These are phyloP conservation scores for Erebia aethiops DNA, from an alignment of 2,888 invertebrate genomes.

Conservation along the genomic window DNA sequence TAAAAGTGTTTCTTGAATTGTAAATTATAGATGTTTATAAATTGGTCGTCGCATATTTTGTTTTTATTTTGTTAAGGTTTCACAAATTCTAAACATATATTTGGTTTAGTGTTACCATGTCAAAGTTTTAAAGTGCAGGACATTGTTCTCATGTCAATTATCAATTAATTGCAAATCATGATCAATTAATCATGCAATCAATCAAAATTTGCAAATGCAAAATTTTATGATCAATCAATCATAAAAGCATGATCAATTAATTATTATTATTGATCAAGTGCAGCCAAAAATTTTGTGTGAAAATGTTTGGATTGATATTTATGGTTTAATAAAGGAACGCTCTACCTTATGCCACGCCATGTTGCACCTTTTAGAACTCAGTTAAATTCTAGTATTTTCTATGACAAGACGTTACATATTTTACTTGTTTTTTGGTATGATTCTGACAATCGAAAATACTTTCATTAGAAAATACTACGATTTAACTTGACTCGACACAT, in stretches of 20 bases:
- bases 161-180: too few species aligned
- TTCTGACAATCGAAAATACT: not conserved
- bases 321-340: not conserved
- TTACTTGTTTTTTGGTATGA: not conserved
- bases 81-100: slow-evolving; percentile 19
- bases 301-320: not conserved
- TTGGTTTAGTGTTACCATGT: slow-evolving; percentile 8
- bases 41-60: slow-evolving; percentile 55
- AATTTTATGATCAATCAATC: too few species aligned
- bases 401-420: not conserved
- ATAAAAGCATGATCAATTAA: too few species aligned
- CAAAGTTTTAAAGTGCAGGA: not conserved
- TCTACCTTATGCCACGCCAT: not conserved
- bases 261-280: not conserved
- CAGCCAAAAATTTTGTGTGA: not conserved
- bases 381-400: not conserved
- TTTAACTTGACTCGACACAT: not conserved
- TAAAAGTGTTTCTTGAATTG: slow-evolving; percentile 54
- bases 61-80: slow-evolving; percentile 43
- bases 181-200: too few species aligned
- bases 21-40: slow-evolving; percentile 56
- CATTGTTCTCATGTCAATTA: not conserved
- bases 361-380: not conserved
- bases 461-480: not conserved
- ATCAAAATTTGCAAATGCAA: too few species aligned